Evolutionary conservation across 2,797 vertebrate genomes (phyloP).

Genomic region (Aplochiton taeniatus): DNA sequence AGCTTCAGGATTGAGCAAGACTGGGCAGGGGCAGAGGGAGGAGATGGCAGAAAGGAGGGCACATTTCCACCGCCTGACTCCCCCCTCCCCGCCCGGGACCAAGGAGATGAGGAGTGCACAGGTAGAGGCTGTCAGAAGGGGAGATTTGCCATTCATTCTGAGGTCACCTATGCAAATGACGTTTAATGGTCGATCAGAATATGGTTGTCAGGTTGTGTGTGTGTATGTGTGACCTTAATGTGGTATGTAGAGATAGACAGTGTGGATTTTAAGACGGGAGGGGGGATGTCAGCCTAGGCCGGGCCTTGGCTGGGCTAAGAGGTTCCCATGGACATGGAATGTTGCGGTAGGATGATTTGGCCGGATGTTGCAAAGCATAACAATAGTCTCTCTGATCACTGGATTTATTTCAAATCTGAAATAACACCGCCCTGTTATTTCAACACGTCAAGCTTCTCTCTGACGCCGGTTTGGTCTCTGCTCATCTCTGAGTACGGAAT

Average conservation of each 20-base stretch:
- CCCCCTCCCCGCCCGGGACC: no score
- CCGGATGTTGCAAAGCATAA: neutral
- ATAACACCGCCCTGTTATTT: constrained; percentile 6
- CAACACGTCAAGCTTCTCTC: neutral
- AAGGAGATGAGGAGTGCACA: no score
- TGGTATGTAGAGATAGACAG: neutral
- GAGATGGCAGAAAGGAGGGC: constrained; percentile 27
- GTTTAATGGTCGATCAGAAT: no score
- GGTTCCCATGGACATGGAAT: neutral
- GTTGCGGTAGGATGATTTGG: constrained; percentile 7
- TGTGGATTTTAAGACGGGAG: neutral
- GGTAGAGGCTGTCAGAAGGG: no score
- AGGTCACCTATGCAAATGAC: no score
- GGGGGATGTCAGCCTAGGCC: neutral
- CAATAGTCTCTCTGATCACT: neutral
- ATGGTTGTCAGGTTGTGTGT: no score
- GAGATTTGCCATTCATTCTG: no score
- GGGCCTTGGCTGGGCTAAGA: neutral
- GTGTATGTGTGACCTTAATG: no score
- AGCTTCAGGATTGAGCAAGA: constrained; percentile 13
- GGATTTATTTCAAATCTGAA: no score
- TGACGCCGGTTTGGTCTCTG: no score
- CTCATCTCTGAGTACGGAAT: no score
- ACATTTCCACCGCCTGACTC: no score
- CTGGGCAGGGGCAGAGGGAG: neutral